Evolutionary conservation across 2,113 vertebrate species (phyloP).

Genomic region (Peromyscus leucopus): DNA sequence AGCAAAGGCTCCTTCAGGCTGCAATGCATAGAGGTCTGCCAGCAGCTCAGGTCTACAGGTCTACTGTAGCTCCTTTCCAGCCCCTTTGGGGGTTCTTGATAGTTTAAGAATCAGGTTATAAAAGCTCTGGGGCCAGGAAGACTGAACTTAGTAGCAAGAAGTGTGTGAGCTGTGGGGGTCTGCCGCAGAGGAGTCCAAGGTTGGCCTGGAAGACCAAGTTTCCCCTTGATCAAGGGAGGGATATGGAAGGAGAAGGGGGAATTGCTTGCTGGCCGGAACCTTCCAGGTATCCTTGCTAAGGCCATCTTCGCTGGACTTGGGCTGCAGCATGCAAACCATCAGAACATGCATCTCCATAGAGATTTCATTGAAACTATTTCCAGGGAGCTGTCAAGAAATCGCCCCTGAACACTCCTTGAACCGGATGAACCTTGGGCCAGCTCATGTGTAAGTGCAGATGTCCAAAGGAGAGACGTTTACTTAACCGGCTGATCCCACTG

Average conservation of each 20-base stretch:
- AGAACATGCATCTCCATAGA: background rate
- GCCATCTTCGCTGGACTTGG: background rate
- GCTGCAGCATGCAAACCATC: background rate
- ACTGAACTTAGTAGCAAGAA: background rate
- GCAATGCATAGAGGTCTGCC: background rate
- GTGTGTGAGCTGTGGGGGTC: background rate
- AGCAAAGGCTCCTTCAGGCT: background rate
- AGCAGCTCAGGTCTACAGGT: background rate
- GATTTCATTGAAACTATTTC: background rate
- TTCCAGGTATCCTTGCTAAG: background rate
- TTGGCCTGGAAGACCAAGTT: background rate
- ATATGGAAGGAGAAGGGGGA: background rate
- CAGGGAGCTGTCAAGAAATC: background rate
- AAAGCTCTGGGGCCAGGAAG: background rate
- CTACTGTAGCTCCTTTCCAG: background rate
- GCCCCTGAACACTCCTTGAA: fast-evolving
- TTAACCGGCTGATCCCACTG: background rate
- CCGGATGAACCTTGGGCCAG: background rate
- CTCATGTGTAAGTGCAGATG: background rate
- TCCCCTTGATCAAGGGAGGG: background rate
- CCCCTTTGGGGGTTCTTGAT: background rate
- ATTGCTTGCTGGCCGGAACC: background rate
- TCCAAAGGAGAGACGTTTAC: background rate
- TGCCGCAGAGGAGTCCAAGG: background rate
- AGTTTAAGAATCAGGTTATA: background rate